Evolutionary conservation across 2,888 invertebrate genomes (phyloP).

Genomic region (Cosmorhoe ocellata): DNA sequence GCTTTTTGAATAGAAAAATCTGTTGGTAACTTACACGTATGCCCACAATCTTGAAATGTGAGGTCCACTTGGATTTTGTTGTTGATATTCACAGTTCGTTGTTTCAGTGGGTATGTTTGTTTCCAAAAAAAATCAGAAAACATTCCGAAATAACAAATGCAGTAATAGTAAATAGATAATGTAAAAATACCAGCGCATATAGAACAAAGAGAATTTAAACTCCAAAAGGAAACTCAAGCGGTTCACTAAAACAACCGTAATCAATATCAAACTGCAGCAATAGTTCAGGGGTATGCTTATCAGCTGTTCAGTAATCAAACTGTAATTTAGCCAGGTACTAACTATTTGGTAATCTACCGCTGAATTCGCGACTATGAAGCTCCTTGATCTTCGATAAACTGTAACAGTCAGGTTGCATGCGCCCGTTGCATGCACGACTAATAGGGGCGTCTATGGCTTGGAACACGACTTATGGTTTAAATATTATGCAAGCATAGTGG

Average conservation of each 20-base stretch:
- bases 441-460: constrained; percentile 40
- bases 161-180: too few relatives aligned
- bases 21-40: too few relatives aligned
- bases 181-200: too few relatives aligned
- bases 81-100: too few relatives aligned
- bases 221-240: neutral
- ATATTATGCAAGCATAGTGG: constrained; percentile 12
- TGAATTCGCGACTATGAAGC: constrained; percentile 43
- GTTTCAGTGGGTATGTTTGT: too few relatives aligned
- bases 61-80: too few relatives aligned
- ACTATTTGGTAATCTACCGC: constrained; percentile 16
- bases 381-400: constrained; percentile 60
- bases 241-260: constrained; percentile 5
- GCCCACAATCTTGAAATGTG: too few relatives aligned
- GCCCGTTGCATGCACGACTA: constrained; percentile 58
- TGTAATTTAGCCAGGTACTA: constrained; percentile 39
- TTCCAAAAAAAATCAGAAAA: too few relatives aligned
- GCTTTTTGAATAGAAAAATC: too few relatives aligned
- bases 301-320: constrained; percentile 40
- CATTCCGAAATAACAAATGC: too few relatives aligned
- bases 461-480: constrained; percentile 14
- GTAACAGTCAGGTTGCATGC: constrained; percentile 61
- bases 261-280: constrained; percentile 12
- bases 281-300: constrained; percentile 22
- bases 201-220: neutral